phyloP scores from a whole-genome alignment of 2,797 vertebrate species.

The Aulostomus chinensis region DNA sequence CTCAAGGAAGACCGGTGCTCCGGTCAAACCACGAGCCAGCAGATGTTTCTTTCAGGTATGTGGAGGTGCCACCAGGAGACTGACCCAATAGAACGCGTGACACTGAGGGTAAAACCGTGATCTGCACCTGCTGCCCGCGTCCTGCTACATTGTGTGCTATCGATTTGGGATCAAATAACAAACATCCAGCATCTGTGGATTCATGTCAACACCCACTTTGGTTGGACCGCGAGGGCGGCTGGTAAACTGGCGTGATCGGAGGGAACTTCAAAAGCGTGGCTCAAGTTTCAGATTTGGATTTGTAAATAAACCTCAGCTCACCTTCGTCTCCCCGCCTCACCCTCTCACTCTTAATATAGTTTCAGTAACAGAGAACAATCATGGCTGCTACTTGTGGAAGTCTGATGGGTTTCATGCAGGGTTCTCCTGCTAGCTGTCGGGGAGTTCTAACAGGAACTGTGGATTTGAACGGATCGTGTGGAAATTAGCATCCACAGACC shows the following conservation, averaged over 20 bases:
- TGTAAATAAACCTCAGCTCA: too few relatives aligned
- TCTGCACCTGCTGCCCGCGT: too few relatives aligned
- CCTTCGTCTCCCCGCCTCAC: too few relatives aligned
- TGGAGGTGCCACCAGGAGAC: constrained; percentile 21
- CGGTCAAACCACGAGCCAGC: constrained; percentile 34
- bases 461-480: too few relatives aligned
- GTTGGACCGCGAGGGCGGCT: too few relatives aligned
- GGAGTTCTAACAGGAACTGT: background rate
- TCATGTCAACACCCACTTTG: too few relatives aligned
- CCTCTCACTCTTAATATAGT: background rate
- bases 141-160: too few relatives aligned
- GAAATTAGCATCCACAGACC: background rate
- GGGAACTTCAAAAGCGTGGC: too few relatives aligned
- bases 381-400: background rate
- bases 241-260: too few relatives aligned
- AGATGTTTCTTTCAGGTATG: constrained; percentile 34
- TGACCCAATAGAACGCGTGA: constrained; percentile 25
- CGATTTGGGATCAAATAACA: too few relatives aligned
- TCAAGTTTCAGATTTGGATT: too few relatives aligned
- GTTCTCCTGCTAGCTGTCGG: background rate
- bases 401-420: background rate
- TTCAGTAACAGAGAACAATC: background rate
- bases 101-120: constrained; percentile 11
- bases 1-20: constrained; percentile 23
- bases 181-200: too few relatives aligned